phyloP scores from a whole-genome alignment of 2,888 invertebrate species.

The Acleris laterana region DNA sequence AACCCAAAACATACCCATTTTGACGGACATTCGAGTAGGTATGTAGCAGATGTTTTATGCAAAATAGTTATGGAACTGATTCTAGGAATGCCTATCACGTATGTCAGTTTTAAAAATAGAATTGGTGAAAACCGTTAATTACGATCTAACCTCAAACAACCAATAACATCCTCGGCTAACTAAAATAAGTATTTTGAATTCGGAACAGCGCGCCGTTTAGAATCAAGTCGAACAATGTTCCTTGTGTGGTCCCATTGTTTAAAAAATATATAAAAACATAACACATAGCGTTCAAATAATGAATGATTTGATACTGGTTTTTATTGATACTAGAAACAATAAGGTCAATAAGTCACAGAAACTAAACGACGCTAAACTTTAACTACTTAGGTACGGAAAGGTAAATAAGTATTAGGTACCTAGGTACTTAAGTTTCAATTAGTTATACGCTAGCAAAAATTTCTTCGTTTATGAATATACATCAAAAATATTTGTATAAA shows the following conservation, averaged over 20 bases:
- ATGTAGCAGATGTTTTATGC: no score
- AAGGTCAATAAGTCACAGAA: background rate
- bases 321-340: background rate
- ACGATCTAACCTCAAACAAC: background rate
- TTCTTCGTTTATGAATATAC: no score
- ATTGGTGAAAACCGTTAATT: slow-evolving; percentile 1
- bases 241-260: slow-evolving; percentile 36
- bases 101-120: slow-evolving; percentile 5
- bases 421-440: no score
- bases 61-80: no score
- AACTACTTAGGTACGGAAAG: no score
- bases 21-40: no score
- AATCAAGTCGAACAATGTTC: slow-evolving; percentile 8
- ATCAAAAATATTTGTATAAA: no score
- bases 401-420: no score
- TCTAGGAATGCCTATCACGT: background rate
- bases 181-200: slow-evolving; percentile 30
- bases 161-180: slow-evolving; percentile 26
- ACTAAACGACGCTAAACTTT: no score
- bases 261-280: slow-evolving; percentile 24
- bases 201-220: slow-evolving; percentile 23
- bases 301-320: background rate
- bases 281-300: slow-evolving; percentile 9
- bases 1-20: no score
- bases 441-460: no score